Conservation (phyloP, 2,113 vertebrate genomes). For the Anolis carolinensis region DNA sequence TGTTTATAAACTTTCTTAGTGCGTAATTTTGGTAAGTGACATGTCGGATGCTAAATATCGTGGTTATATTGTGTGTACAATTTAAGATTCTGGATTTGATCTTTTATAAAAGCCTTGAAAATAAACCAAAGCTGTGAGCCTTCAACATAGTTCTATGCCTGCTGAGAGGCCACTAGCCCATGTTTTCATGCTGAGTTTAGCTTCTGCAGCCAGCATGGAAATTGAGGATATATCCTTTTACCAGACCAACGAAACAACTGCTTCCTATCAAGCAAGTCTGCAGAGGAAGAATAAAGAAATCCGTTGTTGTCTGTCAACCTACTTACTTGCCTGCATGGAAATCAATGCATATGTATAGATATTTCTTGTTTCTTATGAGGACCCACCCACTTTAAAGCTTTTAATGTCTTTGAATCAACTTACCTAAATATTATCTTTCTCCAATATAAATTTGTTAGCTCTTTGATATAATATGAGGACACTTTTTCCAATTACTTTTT, state of each 20-base stretch:
- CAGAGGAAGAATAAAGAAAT: not conserved
- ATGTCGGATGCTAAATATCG: not conserved
- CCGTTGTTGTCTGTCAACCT: not conserved
- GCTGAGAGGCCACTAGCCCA: not conserved
- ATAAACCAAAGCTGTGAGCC: not conserved
- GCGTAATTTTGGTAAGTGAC: not conserved
- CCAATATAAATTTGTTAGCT: not conserved
- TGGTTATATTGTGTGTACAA: not conserved
- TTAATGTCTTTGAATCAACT: not conserved
- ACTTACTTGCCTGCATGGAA: not conserved
- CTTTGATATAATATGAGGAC: not conserved
- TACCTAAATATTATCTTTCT: not conserved
- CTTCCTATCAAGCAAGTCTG: not conserved
- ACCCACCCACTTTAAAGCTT: not conserved
- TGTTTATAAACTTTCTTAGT: not conserved
- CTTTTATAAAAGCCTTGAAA: not conserved
- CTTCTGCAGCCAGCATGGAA: not conserved
- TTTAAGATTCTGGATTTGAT: not conserved
- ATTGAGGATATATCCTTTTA: not conserved
- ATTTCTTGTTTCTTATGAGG: not conserved
- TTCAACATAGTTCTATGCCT: not conserved
- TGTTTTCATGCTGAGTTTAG: not conserved
- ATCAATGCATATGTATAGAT: not conserved
- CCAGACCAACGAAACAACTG: not conserved
- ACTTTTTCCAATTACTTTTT: not conserved